Base-by-base conservation (phyloP, 2,888 invertebrate species). In the Masnerella sp. region DNA sequence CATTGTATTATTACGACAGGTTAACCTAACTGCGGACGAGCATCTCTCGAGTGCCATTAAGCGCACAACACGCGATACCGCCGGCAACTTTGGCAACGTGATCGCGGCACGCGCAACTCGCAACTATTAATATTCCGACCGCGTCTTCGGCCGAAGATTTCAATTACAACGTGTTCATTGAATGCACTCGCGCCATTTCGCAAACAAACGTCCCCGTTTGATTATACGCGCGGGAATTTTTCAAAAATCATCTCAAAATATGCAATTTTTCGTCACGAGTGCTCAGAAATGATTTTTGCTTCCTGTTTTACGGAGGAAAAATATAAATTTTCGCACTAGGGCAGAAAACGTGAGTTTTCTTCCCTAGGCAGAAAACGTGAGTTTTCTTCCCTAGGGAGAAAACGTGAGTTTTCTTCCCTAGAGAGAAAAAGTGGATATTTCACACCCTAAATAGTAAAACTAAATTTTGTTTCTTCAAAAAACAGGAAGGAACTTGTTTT, bases 101-200 rank as follows among this genome's bases (percentile, higher is more conserved):
- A 70, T 67, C 70, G 65, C 61, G 67, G 56, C 70, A 62, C 70
- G 67, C 56, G 69, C 59, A 65, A 58, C 64, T 71, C 15, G 49
- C 22, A 11, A 32, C 61, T 30, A 54, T 74, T 74, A 70, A 67
- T 74, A 74, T 74, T 74, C 74, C 45, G 52, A 49, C 12, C 65
- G 36, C 70, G 51, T 62, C 38, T 49, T 38, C 58, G 59, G 32
- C 45, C 61, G 40, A 71, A 67, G 68, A 62, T 75, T 75, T 68
- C 75, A 75, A 75, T 71, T 71, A 67, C 71, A 61, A 68, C 36
- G 71, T 75, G 75, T 68, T 71, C 70, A 68, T 75, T 75, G 71
- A 75, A 68, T 47, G 58, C 25, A 25, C 47, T 18, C 34, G 25
- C 12, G 38, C 38, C 40, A 15, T 32, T 54, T 25, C 18, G 18